Evolutionary conservation across 2,888 invertebrate genomes (phyloP).

Genomic region (Heteropelma amictum): DNA sequence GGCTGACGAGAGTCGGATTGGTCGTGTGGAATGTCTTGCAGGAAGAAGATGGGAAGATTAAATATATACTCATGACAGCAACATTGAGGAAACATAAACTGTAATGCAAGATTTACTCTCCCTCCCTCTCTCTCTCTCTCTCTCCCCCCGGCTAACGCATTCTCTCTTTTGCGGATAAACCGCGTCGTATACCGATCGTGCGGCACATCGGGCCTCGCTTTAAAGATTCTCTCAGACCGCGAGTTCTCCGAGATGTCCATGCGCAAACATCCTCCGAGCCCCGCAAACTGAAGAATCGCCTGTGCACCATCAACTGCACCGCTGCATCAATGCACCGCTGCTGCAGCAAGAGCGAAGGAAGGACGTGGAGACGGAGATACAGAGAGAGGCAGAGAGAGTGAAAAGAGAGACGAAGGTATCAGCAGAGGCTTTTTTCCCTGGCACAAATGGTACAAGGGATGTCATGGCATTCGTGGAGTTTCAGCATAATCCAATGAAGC

Average conservation of each 20-base stretch:
- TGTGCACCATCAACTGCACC: slow-evolving; percentile 33
- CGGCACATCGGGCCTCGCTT: slow-evolving; percentile 29
- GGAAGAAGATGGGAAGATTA: neutral
- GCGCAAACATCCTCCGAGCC: slow-evolving; percentile 30
- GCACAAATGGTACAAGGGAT: too few species aligned
- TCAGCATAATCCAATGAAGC: too few species aligned
- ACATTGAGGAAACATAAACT: too few species aligned
- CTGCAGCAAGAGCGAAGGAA: slow-evolving; percentile 19
- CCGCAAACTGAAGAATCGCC: slow-evolving; percentile 3
- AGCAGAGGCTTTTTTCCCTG: neutral
- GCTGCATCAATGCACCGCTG: slow-evolving; percentile 8
- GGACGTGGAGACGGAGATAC: slow-evolving; percentile 1
- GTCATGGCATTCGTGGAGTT: too few species aligned
- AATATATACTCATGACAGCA: neutral
- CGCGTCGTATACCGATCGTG: neutral
- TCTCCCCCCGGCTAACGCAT: slow-evolving; percentile 28
- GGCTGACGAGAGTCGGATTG: neutral
- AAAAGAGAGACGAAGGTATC: neutral
- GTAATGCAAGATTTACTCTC: slow-evolving; percentile 48
- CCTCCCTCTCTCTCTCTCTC: slow-evolving; percentile 32
- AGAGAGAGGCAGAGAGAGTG: neutral
- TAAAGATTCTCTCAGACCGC: slow-evolving; percentile 25
- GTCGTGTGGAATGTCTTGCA: neutral
- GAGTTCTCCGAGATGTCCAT: slow-evolving; percentile 24
- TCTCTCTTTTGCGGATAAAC: too few species aligned